A percentile compares a stretch with the other conserved stretches of the same genome.
These are phyloP conservation scores for Muntiacus reevesi DNA, from an alignment of 2,113 vertebrate species.

Conservation along the genomic window DNA sequence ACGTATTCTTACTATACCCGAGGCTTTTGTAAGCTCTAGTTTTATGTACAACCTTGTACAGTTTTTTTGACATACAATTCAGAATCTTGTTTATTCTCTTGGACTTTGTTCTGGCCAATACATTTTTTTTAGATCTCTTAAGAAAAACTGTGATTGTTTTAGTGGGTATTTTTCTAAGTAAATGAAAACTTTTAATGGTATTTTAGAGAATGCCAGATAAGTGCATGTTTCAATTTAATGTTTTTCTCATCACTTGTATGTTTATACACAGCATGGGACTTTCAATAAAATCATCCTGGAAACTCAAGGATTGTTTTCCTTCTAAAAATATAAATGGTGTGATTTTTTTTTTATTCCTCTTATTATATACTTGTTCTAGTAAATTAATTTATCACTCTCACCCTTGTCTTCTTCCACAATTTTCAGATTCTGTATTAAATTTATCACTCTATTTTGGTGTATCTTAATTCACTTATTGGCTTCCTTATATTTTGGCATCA, in stretches of 20 bases:
- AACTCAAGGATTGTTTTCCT: not conserved
- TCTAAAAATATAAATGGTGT: not conserved
- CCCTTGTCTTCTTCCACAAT: not conserved
- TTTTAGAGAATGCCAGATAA: conserved; percentile 67
- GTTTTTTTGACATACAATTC: conserved; percentile 75
- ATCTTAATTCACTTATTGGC: not conserved
- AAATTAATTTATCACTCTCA: not conserved
- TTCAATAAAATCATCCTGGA: conserved; percentile 81
- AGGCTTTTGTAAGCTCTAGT: conserved; percentile 71
- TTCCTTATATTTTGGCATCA: not conserved
- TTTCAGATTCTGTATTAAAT: not conserved
- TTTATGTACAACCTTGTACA: conserved; percentile 68
- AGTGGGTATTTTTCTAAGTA: conserved; percentile 79
- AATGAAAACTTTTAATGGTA: conserved; percentile 68
- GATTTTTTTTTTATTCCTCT: not conserved
- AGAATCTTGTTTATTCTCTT: conserved; percentile 76
- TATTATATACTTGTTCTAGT: not conserved
- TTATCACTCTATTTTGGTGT: not conserved
- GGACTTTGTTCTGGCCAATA: conserved; percentile 72
- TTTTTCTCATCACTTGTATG: conserved; percentile 73
- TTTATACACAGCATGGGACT: conserved; percentile 77
- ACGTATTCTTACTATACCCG: conserved; percentile 58
- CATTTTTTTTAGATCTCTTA: conserved; percentile 74
- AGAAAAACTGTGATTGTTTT: conserved; percentile 79
- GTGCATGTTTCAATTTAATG: conserved; percentile 74